Base-by-base conservation (phyloP, 30 jellyfish, hydroid and myxozoan species). In the Chrysaora quinquecirrha region DNA sequence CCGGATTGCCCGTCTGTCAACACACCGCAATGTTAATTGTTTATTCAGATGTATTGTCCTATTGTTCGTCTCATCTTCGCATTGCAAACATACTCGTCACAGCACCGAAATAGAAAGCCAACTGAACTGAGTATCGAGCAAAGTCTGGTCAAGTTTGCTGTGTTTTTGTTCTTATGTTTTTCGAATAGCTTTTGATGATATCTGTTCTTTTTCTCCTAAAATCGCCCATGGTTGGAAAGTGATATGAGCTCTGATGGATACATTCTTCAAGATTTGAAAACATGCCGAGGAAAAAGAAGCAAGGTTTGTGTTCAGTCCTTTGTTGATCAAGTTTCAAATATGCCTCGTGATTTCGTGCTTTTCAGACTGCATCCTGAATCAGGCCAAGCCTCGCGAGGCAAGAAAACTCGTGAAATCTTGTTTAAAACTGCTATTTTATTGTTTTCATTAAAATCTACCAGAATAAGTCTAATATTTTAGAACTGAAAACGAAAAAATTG, bases 231-330 rank as follows among this genome's bases (percentile, higher is more conserved):
- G n/a, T n/a, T n/a, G n/a, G n/a, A n/a, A n/a, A n/a, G n/a, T n/a
- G n/a, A n/a, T n/a, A n/a, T n/a, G n/a, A n/a, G 47, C 54, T 16
- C 78, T 33, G 79, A 82, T 82, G 85, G 92, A 74, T 47, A 21
- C 52, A 33, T 18, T 68, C 73, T 11, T 52, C 62, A 23, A 33
- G 66, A 30, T 14, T 28, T 35, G 73, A 34, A 69, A 71, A 62
- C 23, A 82, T 82, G 92, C 92, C 92, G 73, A 82, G 92, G 85
- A 67, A 82, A 82, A 82, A 70, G 56, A 82, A 82, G 85, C 92
- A 69, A 82, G 92, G 92, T 82, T 68, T 28, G 92, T 82, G 25
- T 70, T 20, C 47, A 24, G 48, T 30, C 38, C 83, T 68, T 82
- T 52, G 68, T 82, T 82, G 92, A 49, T 69, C 25, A 2, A 56